A percentile compares a stretch with the other conserved stretches of the same genome.
These are phyloP conservation scores for Lepidocyrtoides sp. DNA, from an alignment of 2,888 invertebrate species.

Conservation along the genomic window DNA sequence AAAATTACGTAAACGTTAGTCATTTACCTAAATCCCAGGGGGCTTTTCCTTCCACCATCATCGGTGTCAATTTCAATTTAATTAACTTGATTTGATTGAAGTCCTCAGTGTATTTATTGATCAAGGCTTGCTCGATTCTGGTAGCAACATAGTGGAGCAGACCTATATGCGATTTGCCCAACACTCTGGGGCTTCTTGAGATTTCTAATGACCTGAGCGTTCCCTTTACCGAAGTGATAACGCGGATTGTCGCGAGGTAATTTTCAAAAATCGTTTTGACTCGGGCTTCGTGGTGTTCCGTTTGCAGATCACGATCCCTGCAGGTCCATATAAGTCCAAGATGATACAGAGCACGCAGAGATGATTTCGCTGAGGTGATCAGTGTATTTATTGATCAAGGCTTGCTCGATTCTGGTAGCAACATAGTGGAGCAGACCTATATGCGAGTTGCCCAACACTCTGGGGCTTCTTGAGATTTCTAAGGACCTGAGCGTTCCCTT, in stretches of 20 bases:
- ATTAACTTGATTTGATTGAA: not conserved
- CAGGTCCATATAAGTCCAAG: not conserved
- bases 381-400: not conserved
- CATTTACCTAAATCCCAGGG: not conserved
- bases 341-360: not conserved
- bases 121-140: not conserved
- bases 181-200: not conserved
- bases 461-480: not conserved
- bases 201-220: not conserved
- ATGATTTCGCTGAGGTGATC: too few relatives aligned
- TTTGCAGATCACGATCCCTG: not conserved
- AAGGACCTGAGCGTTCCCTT: not conserved
- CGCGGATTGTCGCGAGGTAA: not conserved
- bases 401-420: not conserved
- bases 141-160: not conserved
- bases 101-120: not conserved
- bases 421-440: not conserved
- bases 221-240: not conserved
- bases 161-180: not conserved
- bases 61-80: not conserved
- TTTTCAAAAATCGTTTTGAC: not conserved
- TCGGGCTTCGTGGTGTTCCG: not conserved
- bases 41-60: not conserved
- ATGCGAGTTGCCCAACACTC: not conserved
- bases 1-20: not conserved